phyloP scores from a whole-genome alignment of 2,888 invertebrate genomes.

The Coelogynopora nodosa region DNA sequence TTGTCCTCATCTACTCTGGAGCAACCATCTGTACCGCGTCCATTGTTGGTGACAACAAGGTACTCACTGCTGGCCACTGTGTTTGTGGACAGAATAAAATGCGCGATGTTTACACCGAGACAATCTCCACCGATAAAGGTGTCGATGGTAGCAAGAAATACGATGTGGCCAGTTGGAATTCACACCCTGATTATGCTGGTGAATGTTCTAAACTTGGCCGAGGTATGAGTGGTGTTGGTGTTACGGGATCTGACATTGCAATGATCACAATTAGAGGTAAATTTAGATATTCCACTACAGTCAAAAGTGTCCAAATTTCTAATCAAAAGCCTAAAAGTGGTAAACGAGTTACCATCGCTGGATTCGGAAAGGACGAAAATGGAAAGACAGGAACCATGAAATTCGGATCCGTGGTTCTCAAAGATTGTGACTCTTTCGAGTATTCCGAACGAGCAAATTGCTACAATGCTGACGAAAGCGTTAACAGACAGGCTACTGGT shows the following conservation, averaged over 20 bases:
- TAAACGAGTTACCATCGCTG: neutral
- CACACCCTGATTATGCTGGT: neutral
- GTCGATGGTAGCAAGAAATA: neutral
- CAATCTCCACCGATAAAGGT: neutral
- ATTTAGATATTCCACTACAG: neutral
- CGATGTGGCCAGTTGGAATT: neutral
- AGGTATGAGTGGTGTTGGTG: neutral
- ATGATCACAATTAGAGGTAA: neutral
- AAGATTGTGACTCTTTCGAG: neutral
- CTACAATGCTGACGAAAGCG: neutral
- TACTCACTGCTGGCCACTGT: conserved; percentile 2
- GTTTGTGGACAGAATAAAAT: neutral
- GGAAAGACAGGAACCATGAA: neutral
- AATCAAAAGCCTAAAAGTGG: neutral
- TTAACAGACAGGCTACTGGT: neutral
- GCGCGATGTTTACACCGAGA: neutral
- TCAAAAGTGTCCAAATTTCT: neutral
- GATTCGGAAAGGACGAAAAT: neutral
- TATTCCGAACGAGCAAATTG: neutral
- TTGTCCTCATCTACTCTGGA: neutral
- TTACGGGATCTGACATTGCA: neutral
- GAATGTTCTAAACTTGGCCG: neutral
- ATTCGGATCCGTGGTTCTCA: neutral
- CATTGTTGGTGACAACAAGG: conserved; percentile 15
- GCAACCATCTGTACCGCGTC: neutral